Base-by-base conservation (phyloP, 2,797 vertebrate species). In the Tokudaia muenninki region DNA sequence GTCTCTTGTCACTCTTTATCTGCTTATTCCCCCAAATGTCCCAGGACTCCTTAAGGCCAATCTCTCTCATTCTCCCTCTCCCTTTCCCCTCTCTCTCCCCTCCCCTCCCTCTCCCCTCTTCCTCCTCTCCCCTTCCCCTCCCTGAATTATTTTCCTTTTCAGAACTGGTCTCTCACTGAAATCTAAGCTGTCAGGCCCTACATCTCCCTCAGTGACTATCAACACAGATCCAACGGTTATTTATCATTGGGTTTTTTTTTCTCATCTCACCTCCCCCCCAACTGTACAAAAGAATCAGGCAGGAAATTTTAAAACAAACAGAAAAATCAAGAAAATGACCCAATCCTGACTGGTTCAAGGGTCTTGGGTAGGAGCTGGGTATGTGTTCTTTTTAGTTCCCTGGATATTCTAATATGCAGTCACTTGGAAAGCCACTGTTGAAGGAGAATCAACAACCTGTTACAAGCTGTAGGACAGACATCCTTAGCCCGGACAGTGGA, bases 21-120 rank as follows among this genome's bases (percentile, higher is more conserved):
- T 74, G 65, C 61, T 34, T 3, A 14, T 8, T 8, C 6, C 86
- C 67, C 50, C 7, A 31, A 14, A 24, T 13, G 63, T 65, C 8
- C 34, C 59, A 47, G 24, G 4, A 21, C n/a, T 92, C 91, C 9
- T 47, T 55, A 50, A 74, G 44, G 41, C 34, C 59, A 21, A 16
- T n/a, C n/a, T 16, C 5, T 44, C 16, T 6, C 41, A 31, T 90
- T n/a, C 6, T 2, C 21, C 2, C 17, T 0, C 5, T 4, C 16
- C 5, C 22, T 29, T 84, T 11, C n/a, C 29, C 8, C 4, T 59
- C 8, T 3, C 21, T 2, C 13, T 1, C 1, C 4, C 29, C 4
- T 0, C 13, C 29, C 11, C 63, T 80, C 14, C 29, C 21, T 8
- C 2, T 22, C 14, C 4, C 21, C 5, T 14, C 1, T 24, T 6